Percentiles rank a stretch among this genome's conserved stretches.
Conservation (phyloP, 37 sponge, comb jelly and placozoan species). For the Crambe crambe region DNA sequence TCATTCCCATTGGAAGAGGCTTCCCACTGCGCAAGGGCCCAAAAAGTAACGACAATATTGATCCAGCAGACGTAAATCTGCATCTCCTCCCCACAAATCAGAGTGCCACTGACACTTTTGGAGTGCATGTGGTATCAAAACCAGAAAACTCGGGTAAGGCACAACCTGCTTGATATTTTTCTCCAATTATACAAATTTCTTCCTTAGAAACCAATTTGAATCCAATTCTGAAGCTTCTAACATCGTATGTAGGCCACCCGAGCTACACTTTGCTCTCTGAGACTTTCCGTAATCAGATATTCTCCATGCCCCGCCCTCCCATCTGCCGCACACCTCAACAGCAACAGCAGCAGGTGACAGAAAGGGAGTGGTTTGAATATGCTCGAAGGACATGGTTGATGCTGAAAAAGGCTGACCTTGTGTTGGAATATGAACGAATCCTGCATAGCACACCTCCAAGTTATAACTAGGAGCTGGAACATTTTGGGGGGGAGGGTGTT, state of each 20-base stretch:
- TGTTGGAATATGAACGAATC: slow-evolving; percentile 33
- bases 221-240: slow-evolving; percentile 52
- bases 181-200: too few relatives aligned
- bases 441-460: slow-evolving; percentile 11
- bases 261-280: slow-evolving; percentile 70
- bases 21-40: slow-evolving; percentile 29
- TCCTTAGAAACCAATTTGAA: slow-evolving; percentile 58
- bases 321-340: slow-evolving; percentile 11
- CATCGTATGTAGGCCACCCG: slow-evolving; percentile 54
- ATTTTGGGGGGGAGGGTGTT: too few relatives aligned
- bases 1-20: slow-evolving; percentile 47
- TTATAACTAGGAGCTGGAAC: neutral
- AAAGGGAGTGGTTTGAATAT: slow-evolving; percentile 72
- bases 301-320: slow-evolving; percentile 73
- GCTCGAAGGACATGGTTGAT: slow-evolving; percentile 44
- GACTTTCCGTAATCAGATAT: slow-evolving; percentile 70
- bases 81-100: slow-evolving; percentile 58
- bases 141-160: slow-evolving; percentile 56
- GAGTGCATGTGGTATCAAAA: slow-evolving; percentile 14
- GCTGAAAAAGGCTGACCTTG: slow-evolving; percentile 66
- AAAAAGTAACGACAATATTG: slow-evolving; percentile 2
- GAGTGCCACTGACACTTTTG: slow-evolving; percentile 34
- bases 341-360: slow-evolving; percentile 56
- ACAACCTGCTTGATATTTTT: too few relatives aligned
- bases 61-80: slow-evolving; percentile 49